Base-by-base conservation (phyloP, 1,140 invertebrate species). In the Sesamia nonagrioides region DNA sequence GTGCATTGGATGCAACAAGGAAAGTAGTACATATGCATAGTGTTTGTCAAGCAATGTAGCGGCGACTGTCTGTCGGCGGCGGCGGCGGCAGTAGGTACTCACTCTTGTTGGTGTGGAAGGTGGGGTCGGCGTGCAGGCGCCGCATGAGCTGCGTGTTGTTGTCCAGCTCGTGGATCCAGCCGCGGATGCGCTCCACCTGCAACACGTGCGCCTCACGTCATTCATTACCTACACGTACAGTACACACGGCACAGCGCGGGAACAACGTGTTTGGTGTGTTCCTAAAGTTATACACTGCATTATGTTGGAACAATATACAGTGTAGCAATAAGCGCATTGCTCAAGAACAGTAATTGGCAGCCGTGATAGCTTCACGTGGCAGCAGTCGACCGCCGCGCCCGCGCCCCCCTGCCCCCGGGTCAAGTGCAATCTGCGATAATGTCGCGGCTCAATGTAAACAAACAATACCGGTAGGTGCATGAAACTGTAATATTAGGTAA, bases 71-170 rank as follows among this genome's bases (percentile, higher is more conserved):
- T 27, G 27, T 3, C 1, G 27, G 27, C 27, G 27, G 27, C 27
- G 27, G 27, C 27, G 27, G 27, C 27, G 27, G 27, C 27, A 27
- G 2, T 11, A 21, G 15, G 13, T 50, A 87, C 91, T 87, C 90
- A 96, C 96, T 93, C 85, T 90, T 93, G 87, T 96, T 95, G 56
- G 93, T 95, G 80, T 96, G 95, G 81, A 93, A 95, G n/a, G 96
- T 92, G 77, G 96, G 92, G 89, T 96, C 95, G 61, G 95, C 95
- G 84, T 96, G 95, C 80, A 96, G 91, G 58, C 94, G 91, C 80
- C 95, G 95, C 48, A 96, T 91, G 63, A 95, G 94, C 79, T 88
- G 85, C 35, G 95, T 95, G 86, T 95, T 95, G 78, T 92, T 91
- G 71, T 87, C 85, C 33, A 96, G 90, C 15, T 95, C 92, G 45